Evolutionary conservation across 2,888 invertebrate species (phyloP), one percentile per base, ranked within the genome.

Genomic region (Rhyacophila evoluta): DNA sequence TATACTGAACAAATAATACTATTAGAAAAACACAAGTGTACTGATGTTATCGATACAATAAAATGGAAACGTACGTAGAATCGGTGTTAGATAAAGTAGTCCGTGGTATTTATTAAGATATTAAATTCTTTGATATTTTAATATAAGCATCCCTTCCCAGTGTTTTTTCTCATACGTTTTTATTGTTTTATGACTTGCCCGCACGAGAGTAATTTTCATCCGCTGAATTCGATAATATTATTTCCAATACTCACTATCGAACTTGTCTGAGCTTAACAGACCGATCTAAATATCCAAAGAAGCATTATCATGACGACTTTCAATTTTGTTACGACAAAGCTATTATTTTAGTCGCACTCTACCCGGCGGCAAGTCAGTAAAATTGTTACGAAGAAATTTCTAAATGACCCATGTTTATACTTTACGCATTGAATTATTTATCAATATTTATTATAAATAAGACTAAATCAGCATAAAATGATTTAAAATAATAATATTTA

Each of bases 141-240:
- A 55, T 19, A 15, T 19, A 8, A 15, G 15, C 41, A 19, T 15
- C 15, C 19, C 3, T 8, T 5, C 41, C 15, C 55, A 19, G 25
- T 55, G 19, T 55, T 25, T 55, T 55, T 19, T 0, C 55, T 2
- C 55, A 10, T 55, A 55, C 0, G 1, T 55, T 55, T 55, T 55
- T 55, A 55, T 55, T 55, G 19, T 19, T 8, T 55, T 55, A 55
- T 55, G 19, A 19, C 19, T 55, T 55, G 2, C 55, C 25, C 55
- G 8, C 19, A 1, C 55, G 6, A 25, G 55, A 6, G 55, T 55
- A 55, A 55, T 55, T 55, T 41, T 55, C 55, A 2, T 10, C 8
- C 55, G 19, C 55, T 19, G 25, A 55, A 55, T 55, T 55, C 55
- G 55, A 55, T 55, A 55, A 55, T 55, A 55, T 8, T 19, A 55